A percentile compares a stretch with the other conserved stretches of the same genome.
These are phyloP conservation scores for Pomacea canaliculata DNA, from an alignment of 2,888 invertebrate species.

Conservation along the genomic window DNA sequence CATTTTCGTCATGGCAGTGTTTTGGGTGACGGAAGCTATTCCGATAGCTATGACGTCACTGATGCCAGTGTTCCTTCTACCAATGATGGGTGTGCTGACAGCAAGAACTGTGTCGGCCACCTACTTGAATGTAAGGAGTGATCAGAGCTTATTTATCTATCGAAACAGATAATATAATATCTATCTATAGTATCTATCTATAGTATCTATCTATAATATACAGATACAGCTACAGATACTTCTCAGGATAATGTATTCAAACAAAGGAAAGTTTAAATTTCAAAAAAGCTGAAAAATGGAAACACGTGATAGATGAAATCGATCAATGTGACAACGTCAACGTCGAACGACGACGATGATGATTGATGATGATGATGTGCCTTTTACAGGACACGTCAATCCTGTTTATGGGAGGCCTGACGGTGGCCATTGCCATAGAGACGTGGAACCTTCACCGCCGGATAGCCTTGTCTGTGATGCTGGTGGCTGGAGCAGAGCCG, in stretches of 20 bases:
- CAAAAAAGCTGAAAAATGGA: no score
- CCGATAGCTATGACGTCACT: slow-evolving; percentile 64
- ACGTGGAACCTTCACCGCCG: slow-evolving; percentile 88
- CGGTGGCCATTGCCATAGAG: slow-evolving; percentile 91
- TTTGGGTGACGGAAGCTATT: slow-evolving; percentile 55
- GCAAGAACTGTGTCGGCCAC: slow-evolving; percentile 43
- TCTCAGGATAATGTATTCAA: no score
- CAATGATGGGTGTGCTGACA: slow-evolving; percentile 45
- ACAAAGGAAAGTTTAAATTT: no score
- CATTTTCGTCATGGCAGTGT: slow-evolving; percentile 32
- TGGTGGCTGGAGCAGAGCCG: slow-evolving; percentile 71
- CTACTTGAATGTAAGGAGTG: slow-evolving; percentile 48
- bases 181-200: no score
- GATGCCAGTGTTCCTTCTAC: slow-evolving; percentile 57
- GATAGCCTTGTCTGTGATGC: slow-evolving; percentile 85
- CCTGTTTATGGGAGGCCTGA: slow-evolving; percentile 80
- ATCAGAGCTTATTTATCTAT: neutral
- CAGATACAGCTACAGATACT: no score
- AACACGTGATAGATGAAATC: no score
- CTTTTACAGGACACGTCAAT: slow-evolving; percentile 63
- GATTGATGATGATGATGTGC: no score
- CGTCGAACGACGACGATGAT: no score
- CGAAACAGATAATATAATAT: no score
- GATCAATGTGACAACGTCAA: no score
- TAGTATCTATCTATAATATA: no score